Conservation (phyloP, 2,888 invertebrate species). For the Galerucella pusilla region DNA sequence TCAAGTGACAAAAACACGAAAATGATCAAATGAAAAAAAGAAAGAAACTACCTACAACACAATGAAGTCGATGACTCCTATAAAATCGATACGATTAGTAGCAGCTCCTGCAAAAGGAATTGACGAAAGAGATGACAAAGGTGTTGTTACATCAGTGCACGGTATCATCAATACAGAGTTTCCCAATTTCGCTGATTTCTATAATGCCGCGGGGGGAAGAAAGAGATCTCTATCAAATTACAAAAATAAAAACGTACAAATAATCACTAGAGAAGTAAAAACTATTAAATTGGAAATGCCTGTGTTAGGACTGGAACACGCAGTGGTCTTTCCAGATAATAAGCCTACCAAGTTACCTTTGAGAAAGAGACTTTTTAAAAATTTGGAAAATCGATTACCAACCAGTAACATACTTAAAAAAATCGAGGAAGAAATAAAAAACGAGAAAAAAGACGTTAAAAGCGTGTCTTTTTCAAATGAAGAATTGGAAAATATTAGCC, state of each 20-base stretch:
- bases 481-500: neutral
- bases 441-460: neutral
- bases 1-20: neutral
- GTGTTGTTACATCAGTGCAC: neutral
- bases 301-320: slow-evolving; percentile 15
- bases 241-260: neutral
- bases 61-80: neutral
- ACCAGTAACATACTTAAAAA: neutral
- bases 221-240: neutral
- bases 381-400: neutral
- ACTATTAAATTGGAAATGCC: slow-evolving; percentile 23
- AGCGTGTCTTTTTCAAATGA: neutral
- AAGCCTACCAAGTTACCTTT: neutral
- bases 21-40: neutral
- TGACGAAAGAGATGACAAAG: neutral
- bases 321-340: neutral
- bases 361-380: neutral
- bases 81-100: neutral
- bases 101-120: neutral
- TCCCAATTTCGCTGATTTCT: neutral
- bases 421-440: neutral
- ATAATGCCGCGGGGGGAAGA: neutral
- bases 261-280: neutral
- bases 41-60: neutral
- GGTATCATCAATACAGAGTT: neutral